Conservation (phyloP, 1,140 invertebrate species). For the Trachymyrmex cornetzi region DNA sequence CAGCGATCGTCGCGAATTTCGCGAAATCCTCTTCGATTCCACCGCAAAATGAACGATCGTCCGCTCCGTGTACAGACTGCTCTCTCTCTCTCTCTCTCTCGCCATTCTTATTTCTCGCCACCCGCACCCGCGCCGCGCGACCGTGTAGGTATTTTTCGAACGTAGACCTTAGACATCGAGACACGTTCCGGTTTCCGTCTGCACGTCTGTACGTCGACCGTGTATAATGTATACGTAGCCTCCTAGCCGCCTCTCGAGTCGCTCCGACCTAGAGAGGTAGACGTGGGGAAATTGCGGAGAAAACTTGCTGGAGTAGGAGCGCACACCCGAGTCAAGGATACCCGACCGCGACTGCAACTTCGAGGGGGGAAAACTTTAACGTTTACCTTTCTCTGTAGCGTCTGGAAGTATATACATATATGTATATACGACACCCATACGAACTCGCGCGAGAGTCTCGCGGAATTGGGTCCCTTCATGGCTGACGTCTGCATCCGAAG, state of each 20-base stretch:
- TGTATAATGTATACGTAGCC: background rate
- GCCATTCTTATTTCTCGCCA: too few relatives aligned
- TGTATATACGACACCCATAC: background rate
- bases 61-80: too few relatives aligned
- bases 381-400: constrained; percentile 50
- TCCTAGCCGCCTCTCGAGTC: background rate
- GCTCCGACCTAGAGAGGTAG: background rate
- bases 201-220: background rate
- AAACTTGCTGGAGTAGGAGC: constrained; percentile 35
- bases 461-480: constrained; percentile 38
- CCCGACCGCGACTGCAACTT: constrained; percentile 45
- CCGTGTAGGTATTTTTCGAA: background rate
- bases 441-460: constrained; percentile 30
- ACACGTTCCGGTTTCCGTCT: constrained; percentile 4
- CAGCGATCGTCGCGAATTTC: constrained; percentile 32
- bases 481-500: constrained; percentile 40
- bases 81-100: too few relatives aligned
- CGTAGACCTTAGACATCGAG: background rate
- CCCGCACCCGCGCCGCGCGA: background rate
- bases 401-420: background rate
- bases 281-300: constrained; percentile 49
- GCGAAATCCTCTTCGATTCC: background rate
- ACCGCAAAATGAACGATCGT: background rate
- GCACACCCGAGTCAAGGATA: constrained; percentile 58
- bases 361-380: constrained; percentile 45